phyloP scores from a whole-genome alignment of 2,797 vertebrate species.

The Carcharodon carcharias region DNA sequence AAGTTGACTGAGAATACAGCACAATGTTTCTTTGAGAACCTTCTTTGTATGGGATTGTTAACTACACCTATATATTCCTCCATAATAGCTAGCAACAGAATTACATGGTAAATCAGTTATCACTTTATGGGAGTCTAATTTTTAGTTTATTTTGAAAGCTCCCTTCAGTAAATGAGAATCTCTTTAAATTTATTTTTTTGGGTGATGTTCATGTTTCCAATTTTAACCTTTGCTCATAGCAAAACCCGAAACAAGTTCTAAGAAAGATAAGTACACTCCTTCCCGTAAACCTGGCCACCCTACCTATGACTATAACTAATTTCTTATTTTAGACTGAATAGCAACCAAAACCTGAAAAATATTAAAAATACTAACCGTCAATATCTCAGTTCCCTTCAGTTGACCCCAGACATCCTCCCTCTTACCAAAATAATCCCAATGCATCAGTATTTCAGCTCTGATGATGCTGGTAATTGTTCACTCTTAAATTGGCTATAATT shows the following conservation, averaged over 20 bases:
- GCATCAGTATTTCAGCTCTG: conserved; percentile 45
- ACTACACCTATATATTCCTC: background rate
- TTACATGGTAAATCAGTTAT: background rate
- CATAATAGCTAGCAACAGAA: background rate
- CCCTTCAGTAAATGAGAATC: background rate
- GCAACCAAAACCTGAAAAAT: conserved; percentile 44
- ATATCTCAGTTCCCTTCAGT: conserved; percentile 57
- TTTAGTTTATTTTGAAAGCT: background rate
- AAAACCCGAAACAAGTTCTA: background rate
- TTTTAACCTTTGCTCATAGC: conserved; percentile 16
- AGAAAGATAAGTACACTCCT: background rate
- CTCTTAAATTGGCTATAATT: background rate
- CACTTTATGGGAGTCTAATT: background rate
- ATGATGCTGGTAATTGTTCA: background rate
- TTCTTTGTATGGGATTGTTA: background rate
- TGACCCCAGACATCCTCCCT: conserved; percentile 45
- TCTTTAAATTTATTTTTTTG: background rate
- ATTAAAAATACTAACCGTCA: conserved; percentile 50
- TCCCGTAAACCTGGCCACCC: conserved; percentile 16
- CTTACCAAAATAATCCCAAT: conserved; percentile 55
- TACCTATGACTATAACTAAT: conserved; percentile 45
- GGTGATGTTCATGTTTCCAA: background rate
- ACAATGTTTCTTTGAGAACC: background rate
- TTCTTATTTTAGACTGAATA: conserved; percentile 52
- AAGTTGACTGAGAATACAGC: background rate